Evolutionary conservation across 2,888 invertebrate genomes (phyloP).

Genomic region (Agriopis leucophaearia): DNA sequence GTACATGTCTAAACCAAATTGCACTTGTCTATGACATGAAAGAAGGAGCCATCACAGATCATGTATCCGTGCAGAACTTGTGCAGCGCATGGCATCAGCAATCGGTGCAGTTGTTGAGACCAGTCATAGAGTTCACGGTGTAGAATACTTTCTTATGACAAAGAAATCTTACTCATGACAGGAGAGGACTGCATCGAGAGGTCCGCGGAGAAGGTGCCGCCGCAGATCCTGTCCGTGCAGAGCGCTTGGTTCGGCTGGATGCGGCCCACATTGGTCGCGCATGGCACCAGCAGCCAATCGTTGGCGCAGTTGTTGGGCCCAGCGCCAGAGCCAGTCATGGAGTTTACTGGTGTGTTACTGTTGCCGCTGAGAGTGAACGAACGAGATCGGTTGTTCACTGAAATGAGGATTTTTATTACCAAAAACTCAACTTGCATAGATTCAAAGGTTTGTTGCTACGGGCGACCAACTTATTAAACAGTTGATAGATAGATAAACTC

Average conservation of each 20-base stretch:
- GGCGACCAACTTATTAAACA: too few species aligned
- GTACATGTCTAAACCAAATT: too few species aligned
- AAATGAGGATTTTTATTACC: conserved; percentile 46
- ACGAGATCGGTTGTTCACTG: conserved; percentile 90
- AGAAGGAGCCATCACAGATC: too few species aligned
- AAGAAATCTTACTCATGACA: conserved; percentile 88
- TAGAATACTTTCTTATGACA: background rate
- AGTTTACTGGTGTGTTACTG: conserved; percentile 88
- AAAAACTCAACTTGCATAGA: too few species aligned
- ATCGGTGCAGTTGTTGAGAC: background rate
- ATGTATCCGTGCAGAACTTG: too few species aligned
- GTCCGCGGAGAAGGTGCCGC: conserved; percentile 92
- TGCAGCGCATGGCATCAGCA: too few species aligned
- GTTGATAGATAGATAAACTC: too few species aligned
- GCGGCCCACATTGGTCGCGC: conserved; percentile 90
- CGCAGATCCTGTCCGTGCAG: conserved; percentile 93
- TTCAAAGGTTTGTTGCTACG: too few species aligned
- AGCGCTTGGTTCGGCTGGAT: conserved; percentile 84
- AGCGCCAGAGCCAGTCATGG: conserved; percentile 90
- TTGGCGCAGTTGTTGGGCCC: conserved; percentile 90
- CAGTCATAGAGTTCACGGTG: background rate
- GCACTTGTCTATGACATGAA: too few species aligned
- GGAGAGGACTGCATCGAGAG: conserved; percentile 89
- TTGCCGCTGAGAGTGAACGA: conserved; percentile 93
- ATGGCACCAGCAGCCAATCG: conserved; percentile 93